These are phyloP conservation scores for Diadumene lineata DNA, from an alignment of 92 coral and sea anemone genomes.

Conservation along the genomic window DNA sequence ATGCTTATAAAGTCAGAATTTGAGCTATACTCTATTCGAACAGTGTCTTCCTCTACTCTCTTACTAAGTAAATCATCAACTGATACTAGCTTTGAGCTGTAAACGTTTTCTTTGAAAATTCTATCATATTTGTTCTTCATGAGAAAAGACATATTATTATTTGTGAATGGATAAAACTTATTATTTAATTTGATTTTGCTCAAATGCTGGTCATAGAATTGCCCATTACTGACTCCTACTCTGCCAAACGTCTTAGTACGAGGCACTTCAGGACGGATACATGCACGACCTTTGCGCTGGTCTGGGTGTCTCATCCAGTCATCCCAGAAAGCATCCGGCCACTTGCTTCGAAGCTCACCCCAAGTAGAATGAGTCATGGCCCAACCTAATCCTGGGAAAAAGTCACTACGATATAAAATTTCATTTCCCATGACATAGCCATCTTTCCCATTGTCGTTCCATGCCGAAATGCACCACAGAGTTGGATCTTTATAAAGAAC, in stretches of 20 bases:
- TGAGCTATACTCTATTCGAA: conserved; percentile 71
- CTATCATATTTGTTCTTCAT: conserved; percentile 69
- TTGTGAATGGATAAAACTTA: conserved; percentile 66
- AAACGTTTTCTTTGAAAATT: conserved; percentile 51
- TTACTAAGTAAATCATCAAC: conserved; percentile 52
- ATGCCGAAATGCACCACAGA: conserved; percentile 96
- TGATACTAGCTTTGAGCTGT: conserved; percentile 64
- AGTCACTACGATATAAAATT: conserved; percentile 84
- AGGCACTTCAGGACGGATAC: conserved; percentile 91
- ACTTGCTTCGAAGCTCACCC: conserved; percentile 73
- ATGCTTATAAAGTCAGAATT: conserved; percentile 50
- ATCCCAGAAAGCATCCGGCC: conserved; percentile 97
- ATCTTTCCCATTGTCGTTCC: conserved; percentile 93
- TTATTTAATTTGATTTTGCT: conserved; percentile 69
- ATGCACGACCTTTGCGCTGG: conserved; percentile 75
- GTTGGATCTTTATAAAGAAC: conserved; percentile 78
- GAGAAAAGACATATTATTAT: conserved; percentile 74
- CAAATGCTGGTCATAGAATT: conserved; percentile 80
- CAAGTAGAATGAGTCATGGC: conserved; percentile 74
- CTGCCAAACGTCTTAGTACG: conserved; percentile 86
- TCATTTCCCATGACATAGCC: conserved; percentile 68
- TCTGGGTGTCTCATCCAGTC: conserved; percentile 96
- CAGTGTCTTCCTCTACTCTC: conserved; percentile 38
- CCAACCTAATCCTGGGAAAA: conserved; percentile 96
- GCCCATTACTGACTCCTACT: conserved; percentile 87